A percentile compares a stretch with the other conserved stretches of the same genome.
Conservation (phyloP, 2,797 vertebrate genomes). For the Manis javanica region DNA sequence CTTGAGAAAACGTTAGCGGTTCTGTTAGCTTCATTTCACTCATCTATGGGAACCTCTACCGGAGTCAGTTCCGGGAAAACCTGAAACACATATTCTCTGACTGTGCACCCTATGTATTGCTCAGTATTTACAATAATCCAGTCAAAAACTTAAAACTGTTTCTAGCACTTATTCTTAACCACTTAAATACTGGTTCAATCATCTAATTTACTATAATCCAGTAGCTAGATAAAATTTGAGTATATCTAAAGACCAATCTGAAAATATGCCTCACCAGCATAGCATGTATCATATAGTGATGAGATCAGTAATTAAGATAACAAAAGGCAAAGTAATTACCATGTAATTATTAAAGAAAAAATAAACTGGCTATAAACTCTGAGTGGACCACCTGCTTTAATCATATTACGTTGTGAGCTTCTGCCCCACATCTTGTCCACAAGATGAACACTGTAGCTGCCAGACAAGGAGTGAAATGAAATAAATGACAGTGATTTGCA, state of each 20-base stretch:
- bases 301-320: conserved; percentile 60
- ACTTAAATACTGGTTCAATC: conserved; percentile 13
- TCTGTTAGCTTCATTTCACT: not conserved
- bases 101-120: not conserved
- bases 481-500: conserved; percentile 77
- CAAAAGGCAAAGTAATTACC: conserved; percentile 65
- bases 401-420: conserved; percentile 18
- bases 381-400: conserved; percentile 61
- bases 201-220: conserved; percentile 26
- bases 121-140: conserved; percentile 10
- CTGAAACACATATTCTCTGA: not conserved
- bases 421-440: conserved; percentile 50
- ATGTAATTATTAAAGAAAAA: conserved; percentile 66
- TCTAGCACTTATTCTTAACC: conserved; percentile 34
- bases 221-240: conserved; percentile 53
- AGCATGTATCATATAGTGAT: not conserved
- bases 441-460: conserved; percentile 57
- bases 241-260: conserved; percentile 1
- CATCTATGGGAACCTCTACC: not conserved
- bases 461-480: conserved; percentile 75
- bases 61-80: not conserved
- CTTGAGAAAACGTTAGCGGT: not conserved
- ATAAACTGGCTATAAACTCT: conserved; percentile 44
- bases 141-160: conserved; percentile 9
- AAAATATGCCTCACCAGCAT: conserved; percentile 33